Conservation (phyloP, 1,140 invertebrate species). For the Camponotus pennsylvanicus region DNA sequence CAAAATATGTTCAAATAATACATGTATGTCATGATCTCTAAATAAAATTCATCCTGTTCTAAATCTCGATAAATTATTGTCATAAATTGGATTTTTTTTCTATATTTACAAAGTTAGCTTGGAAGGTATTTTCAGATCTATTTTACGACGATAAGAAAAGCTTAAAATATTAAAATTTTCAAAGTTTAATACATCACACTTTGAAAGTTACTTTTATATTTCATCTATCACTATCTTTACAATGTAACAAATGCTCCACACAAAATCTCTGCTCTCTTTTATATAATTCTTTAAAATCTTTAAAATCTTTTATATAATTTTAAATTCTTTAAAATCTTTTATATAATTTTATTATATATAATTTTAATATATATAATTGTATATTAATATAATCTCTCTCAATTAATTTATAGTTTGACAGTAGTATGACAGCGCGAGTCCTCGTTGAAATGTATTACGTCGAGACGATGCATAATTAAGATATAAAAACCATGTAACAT, state of each 20-base stretch:
- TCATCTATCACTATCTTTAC: not conserved
- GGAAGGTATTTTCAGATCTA: not conserved
- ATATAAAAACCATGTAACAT: conserved; percentile 57
- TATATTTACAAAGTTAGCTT: not conserved
- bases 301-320: too few relatives aligned
- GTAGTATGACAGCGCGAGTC: not conserved
- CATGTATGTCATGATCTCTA: not conserved
- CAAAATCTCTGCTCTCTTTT: too few relatives aligned
- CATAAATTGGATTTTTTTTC: not conserved
- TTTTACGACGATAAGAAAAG: not conserved
- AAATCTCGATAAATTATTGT: not conserved
- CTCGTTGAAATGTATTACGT: conserved; percentile 19
- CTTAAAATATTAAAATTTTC: not conserved
- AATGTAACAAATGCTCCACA: too few relatives aligned
- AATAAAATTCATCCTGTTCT: conserved; percentile 12
- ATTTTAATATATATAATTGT: not conserved
- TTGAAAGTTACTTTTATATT: not conserved
- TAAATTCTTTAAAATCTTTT: too few relatives aligned
- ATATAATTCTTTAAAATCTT: too few relatives aligned
- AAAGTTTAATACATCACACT: not conserved
- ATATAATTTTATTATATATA: not conserved
- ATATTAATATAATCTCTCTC: not conserved
- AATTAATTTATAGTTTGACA: conserved; percentile 32
- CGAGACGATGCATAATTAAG: conserved; percentile 57
- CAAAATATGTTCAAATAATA: not conserved